Percentiles rank a stretch among this genome's conserved stretches.
Conservation (phyloP, 2,797 vertebrate species). For the Melanotaenia trifasciata region DNA sequence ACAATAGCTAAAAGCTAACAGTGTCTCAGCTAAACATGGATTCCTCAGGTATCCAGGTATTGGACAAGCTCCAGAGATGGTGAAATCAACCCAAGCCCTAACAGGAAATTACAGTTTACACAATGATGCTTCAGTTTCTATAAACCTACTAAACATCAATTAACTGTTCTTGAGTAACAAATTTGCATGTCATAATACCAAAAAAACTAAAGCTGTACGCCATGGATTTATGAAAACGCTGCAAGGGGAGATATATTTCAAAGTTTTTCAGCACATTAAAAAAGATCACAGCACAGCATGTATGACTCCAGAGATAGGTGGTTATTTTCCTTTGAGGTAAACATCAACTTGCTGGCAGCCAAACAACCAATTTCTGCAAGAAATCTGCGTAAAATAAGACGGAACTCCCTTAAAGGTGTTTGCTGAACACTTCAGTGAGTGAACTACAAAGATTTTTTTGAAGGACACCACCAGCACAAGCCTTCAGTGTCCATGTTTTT, state of each 20-base stretch:
- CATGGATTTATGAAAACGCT: neutral
- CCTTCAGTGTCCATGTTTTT: neutral
- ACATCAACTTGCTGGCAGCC: neutral
- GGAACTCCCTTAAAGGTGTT: neutral
- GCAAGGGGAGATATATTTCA: neutral
- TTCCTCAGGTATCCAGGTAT: neutral
- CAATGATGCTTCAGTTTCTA: neutral
- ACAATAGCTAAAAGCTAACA: neutral
- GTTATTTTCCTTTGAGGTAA: neutral
- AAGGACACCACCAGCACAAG: neutral
- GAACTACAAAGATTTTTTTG: neutral
- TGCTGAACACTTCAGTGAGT: neutral
- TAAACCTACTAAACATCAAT: neutral
- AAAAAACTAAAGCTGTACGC: neutral
- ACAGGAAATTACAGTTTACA: slow-evolving; percentile 24
- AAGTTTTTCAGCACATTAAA: neutral
- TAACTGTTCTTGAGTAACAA: neutral
- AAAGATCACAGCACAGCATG: neutral
- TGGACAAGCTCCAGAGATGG: neutral
- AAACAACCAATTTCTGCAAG: neutral
- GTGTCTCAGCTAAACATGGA: neutral
- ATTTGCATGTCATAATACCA: neutral
- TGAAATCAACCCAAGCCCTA: neutral
- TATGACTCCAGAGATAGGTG: neutral
- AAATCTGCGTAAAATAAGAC: neutral